phyloP scores from a whole-genome alignment of 2,888 invertebrate genomes.

The Scaptomyza polygonia region DNA sequence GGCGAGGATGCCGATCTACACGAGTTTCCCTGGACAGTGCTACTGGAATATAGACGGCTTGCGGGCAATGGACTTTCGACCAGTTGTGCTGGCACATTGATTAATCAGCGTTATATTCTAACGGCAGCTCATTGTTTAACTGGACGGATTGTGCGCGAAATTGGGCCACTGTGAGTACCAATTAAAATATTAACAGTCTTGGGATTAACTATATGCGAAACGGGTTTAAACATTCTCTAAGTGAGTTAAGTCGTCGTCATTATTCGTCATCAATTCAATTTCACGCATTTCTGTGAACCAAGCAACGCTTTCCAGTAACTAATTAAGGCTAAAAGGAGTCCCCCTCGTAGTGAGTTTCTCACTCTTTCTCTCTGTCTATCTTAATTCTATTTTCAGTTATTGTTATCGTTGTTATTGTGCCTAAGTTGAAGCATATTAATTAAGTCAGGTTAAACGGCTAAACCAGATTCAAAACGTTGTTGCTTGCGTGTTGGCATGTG shows the following conservation, averaged over 20 bases:
- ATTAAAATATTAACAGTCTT: neutral
- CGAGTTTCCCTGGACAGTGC: slow-evolving; percentile 89
- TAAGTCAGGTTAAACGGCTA: slow-evolving; percentile 51
- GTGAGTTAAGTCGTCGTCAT: slow-evolving; percentile 7
- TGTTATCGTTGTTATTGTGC: slow-evolving; percentile 12
- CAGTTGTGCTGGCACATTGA: slow-evolving; percentile 83
- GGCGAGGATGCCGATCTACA: slow-evolving; percentile 86
- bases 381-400: neutral
- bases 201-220: too few relatives aligned
- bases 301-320: slow-evolving; percentile 43
- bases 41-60: slow-evolving; percentile 86
- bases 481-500: slow-evolving; percentile 46
- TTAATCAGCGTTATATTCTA: slow-evolving; percentile 85
- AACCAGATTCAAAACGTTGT: slow-evolving; percentile 58
- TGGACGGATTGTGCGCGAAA: slow-evolving; percentile 85
- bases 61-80: slow-evolving; percentile 64
- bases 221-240: slow-evolving; percentile 12
- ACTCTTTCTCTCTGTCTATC: neutral
- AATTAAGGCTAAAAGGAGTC: slow-evolving; percentile 53
- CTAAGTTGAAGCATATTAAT: slow-evolving; percentile 56
- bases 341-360: slow-evolving; percentile 39
- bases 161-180: slow-evolving; percentile 86
- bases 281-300: slow-evolving; percentile 45
- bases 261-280: slow-evolving; percentile 43
- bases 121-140: slow-evolving; percentile 88